phyloP scores from a whole-genome alignment of 1,140 invertebrate genomes.

The Caenorhabditis inopinata region DNA sequence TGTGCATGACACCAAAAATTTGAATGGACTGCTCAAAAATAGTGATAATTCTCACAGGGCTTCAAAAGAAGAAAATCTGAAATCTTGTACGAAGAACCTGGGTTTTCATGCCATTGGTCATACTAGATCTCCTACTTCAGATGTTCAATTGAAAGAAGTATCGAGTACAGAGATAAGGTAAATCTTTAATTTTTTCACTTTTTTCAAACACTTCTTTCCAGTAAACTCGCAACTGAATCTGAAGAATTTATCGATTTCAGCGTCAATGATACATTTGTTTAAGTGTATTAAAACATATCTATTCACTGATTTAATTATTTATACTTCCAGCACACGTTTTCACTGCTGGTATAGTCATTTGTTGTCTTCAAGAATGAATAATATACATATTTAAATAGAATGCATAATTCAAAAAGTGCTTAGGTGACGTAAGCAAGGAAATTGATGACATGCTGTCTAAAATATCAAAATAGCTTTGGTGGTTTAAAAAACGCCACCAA shows the following conservation, averaged over 20 bases:
- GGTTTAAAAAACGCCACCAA: neutral
- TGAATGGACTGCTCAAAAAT: neutral
- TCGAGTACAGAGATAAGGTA: conserved; percentile 3
- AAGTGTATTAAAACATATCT: neutral
- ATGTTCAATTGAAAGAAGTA: conserved; percentile 1
- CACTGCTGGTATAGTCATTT: neutral
- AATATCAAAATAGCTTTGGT: neutral
- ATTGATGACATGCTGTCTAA: conserved; percentile 20
- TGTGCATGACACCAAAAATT: neutral
- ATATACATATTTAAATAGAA: conserved; percentile 1
- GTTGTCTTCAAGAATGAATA: neutral
- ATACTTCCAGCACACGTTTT: neutral
- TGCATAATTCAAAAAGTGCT: conserved; percentile 16
- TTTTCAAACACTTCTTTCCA: neutral
- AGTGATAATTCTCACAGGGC: neutral
- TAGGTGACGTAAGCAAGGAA: neutral
- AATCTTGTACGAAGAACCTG: neutral
- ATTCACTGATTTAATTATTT: neutral
- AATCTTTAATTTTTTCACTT: neutral
- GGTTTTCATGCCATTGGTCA: neutral
- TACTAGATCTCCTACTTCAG: neutral
- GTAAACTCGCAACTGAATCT: neutral
- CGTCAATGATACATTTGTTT: conserved; percentile 11
- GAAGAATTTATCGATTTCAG: conserved; percentile 17
- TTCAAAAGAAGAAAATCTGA: neutral